Percentiles rank a stretch among this genome's conserved stretches.
phyloP scores from a whole-genome alignment of 2,113 vertebrate species.

The Charadrius vociferus region DNA sequence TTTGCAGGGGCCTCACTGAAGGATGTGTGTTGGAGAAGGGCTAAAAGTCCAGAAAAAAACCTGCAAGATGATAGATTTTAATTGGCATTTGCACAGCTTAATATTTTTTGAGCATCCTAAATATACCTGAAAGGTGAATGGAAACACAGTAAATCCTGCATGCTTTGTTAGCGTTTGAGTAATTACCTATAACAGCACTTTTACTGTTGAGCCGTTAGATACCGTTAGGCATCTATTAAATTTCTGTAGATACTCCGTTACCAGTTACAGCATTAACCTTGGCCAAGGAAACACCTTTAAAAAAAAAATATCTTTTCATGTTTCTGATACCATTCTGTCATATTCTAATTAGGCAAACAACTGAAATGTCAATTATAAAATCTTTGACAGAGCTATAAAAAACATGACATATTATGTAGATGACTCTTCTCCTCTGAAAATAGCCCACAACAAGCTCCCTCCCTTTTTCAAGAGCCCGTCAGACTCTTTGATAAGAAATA shows the following conservation, averaged over 20 bases:
- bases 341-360: conserved; percentile 41
- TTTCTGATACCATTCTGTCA: conserved; percentile 1
- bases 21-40: background rate
- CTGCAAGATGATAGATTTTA: background rate
- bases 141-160: background rate
- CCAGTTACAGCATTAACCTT: background rate
- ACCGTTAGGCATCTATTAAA: background rate
- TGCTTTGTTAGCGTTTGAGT: background rate
- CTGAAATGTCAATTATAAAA: conserved; percentile 30
- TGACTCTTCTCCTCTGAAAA: background rate
- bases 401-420: background rate
- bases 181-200: background rate
- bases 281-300: background rate
- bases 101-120: background rate
- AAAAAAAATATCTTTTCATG: background rate
- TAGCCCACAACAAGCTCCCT: background rate
- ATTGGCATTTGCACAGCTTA: background rate
- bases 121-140: background rate
- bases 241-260: background rate
- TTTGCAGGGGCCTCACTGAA: background rate
- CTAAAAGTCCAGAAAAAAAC: background rate
- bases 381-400: conserved; percentile 51
- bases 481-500: background rate
- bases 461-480: background rate
- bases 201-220: background rate